Evolutionary conservation across 2,797 vertebrate species (phyloP).

Genomic region (Phaenicophaeus curvirostris): DNA sequence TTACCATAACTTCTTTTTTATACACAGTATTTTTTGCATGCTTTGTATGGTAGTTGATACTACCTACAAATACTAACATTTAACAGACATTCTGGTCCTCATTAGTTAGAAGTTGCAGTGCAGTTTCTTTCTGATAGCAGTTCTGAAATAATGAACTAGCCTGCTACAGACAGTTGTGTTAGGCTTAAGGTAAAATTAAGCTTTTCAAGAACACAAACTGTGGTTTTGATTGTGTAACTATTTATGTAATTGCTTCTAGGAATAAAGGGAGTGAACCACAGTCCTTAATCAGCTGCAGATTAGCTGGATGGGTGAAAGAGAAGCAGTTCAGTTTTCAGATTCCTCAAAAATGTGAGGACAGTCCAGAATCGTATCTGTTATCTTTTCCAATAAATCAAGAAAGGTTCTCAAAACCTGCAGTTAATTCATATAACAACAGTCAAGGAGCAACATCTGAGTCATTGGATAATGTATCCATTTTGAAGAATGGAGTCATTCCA

Average conservation of each 20-base stretch:
- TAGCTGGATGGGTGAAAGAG: constrained; percentile 90
- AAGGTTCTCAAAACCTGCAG: not conserved
- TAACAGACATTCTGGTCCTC: not conserved
- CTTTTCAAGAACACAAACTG: not conserved
- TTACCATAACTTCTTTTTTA: not conserved
- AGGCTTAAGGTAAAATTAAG: not conserved
- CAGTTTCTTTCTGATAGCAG: not conserved
- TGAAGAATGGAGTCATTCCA: not conserved
- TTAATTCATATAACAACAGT: not conserved
- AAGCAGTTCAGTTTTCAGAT: constrained; percentile 82
- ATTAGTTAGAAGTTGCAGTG: not conserved
- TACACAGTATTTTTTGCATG: not conserved
- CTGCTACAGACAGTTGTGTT: not conserved
- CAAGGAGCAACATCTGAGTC: not conserved
- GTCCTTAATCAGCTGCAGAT: constrained; percentile 83
- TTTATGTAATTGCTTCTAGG: constrained; percentile 72
- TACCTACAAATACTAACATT: not conserved
- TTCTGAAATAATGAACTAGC: not conserved
- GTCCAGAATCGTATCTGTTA: not conserved
- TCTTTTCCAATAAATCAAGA: constrained; percentile 1
- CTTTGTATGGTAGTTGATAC: not conserved
- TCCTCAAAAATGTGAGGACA: not conserved
- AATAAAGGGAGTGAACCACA: constrained; percentile 85
- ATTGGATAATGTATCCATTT: not conserved
- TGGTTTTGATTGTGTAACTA: not conserved